Evolutionary conservation across 2,888 invertebrate genomes (phyloP).

Genomic region (Drosophila buzzatii): DNA sequence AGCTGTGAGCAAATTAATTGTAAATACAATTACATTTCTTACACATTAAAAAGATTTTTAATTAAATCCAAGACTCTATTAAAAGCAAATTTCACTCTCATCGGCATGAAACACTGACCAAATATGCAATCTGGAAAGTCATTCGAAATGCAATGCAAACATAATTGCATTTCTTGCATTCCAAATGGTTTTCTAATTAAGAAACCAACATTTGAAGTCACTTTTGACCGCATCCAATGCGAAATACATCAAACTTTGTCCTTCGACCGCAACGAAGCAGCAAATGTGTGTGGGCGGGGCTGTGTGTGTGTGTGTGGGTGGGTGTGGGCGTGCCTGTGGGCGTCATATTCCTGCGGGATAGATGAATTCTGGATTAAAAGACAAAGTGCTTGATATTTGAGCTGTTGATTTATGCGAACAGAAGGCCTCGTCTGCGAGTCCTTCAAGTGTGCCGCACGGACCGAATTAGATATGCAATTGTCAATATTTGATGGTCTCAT

Average conservation of each 20-base stretch:
- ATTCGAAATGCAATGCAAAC: background rate
- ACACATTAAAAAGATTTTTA: background rate
- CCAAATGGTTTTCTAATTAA: slow-evolving; percentile 5
- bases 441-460: slow-evolving; percentile 25
- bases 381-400: slow-evolving; percentile 36
- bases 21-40: background rate
- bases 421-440: slow-evolving; percentile 8
- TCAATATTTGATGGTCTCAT: slow-evolving; percentile 80
- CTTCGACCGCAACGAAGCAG: background rate
- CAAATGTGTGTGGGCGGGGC: background rate
- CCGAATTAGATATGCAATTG: slow-evolving; percentile 74
- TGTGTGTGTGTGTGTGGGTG: slow-evolving; percentile 2
- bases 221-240: slow-evolving; percentile 1
- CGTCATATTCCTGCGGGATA: slow-evolving; percentile 19
- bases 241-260: slow-evolving; percentile 6
- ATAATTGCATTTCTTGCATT: slow-evolving; percentile 2
- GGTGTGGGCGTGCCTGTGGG: background rate
- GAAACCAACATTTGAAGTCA: background rate
- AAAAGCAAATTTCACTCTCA: background rate
- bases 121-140: background rate
- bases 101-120: background rate
- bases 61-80: background rate
- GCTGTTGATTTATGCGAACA: slow-evolving; percentile 51
- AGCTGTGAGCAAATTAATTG: background rate
- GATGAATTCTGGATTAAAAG: slow-evolving; percentile 29